Conservation (phyloP, 2,797 vertebrate species). For the Typhlichthys subterraneus region DNA sequence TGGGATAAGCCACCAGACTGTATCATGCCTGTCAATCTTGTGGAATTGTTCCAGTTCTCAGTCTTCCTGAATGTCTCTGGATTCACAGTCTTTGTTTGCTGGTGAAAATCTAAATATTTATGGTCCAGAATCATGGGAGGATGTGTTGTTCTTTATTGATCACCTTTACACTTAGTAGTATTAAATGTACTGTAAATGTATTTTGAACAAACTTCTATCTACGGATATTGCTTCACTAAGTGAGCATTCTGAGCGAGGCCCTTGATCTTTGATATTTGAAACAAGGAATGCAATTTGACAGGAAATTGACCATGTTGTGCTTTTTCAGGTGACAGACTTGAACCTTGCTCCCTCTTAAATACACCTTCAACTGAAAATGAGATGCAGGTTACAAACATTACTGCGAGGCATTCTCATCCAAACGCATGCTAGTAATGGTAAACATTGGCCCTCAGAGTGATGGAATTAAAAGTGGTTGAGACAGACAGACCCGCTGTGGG, state of each 20-base stretch:
- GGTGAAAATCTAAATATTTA: too few relatives aligned
- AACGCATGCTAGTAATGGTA: constrained; percentile 24
- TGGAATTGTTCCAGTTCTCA: too few relatives aligned
- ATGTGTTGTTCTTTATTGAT: too few relatives aligned
- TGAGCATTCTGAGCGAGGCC: background rate
- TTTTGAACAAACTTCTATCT: background rate
- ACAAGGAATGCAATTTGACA: constrained; percentile 4
- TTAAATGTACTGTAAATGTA: too few relatives aligned
- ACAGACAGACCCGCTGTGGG: constrained; percentile 26
- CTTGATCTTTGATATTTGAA: constrained; percentile 8
- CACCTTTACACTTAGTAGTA: too few relatives aligned
- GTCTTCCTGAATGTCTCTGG: too few relatives aligned
- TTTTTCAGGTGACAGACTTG: constrained; percentile 24
- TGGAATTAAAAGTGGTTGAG: constrained; percentile 31
- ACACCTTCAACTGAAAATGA: constrained; percentile 18
- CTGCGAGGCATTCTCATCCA: constrained; percentile 38
- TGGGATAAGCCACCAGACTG: too few relatives aligned
- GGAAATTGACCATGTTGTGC: constrained; percentile 14
- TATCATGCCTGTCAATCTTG: too few relatives aligned
- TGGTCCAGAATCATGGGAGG: too few relatives aligned
- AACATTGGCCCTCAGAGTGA: constrained; percentile 39
- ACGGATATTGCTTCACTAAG: background rate
- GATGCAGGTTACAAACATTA: constrained; percentile 30
- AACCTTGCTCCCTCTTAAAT: constrained; percentile 28
- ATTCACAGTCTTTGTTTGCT: too few relatives aligned